Evolutionary conservation across 2,888 invertebrate species (phyloP), one percentile per base, ranked within the genome.

Genomic region (Yponomeuta cagnagella): DNA sequence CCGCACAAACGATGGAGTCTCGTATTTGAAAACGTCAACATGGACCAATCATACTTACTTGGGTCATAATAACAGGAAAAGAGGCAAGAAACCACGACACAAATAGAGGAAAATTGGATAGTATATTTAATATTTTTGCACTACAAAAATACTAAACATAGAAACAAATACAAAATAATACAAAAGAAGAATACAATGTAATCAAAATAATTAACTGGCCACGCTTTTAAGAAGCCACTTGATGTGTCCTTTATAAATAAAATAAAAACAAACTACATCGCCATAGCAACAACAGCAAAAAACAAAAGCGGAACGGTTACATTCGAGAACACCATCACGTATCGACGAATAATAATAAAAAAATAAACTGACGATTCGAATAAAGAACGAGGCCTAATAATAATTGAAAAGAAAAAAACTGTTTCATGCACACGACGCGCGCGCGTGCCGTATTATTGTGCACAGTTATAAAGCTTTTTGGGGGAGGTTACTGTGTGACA

Each of bases 391-490:
- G n/a, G 79, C 74, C 79, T 86, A 88, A 89, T 90, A 90, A 90
- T 90, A 90, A 88, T 58, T 58, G 15, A 58, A 58, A 58, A 58
- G 52, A 15, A 58, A 58, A 58, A 58, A 58, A 58, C 52, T 83
- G 83, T 80, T 86, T 88, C 87, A 89, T 89, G 91, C 85, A 82
- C 76, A 81, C 15, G 1, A 12, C 52, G 15, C 52, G 80, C 52
- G 80, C 87, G 86, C 90, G 91, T 91, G 90, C 91, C 88, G 82
- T 86, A 84, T 86, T 84, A 84, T 65, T 70, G 70, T 70, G 67
- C 70, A 70, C 68, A 48, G 52, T 33, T 80, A 81, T 82, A 82
- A 77, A 78, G 79, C 79, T 79, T 78, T 77, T 65, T 78, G 81
- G 81, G 87, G 83, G 81, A 80, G 12, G 12, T 12, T 58, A 79